Base-by-base conservation (phyloP, 2,888 invertebrate species). In the Dioctria linearis region DNA sequence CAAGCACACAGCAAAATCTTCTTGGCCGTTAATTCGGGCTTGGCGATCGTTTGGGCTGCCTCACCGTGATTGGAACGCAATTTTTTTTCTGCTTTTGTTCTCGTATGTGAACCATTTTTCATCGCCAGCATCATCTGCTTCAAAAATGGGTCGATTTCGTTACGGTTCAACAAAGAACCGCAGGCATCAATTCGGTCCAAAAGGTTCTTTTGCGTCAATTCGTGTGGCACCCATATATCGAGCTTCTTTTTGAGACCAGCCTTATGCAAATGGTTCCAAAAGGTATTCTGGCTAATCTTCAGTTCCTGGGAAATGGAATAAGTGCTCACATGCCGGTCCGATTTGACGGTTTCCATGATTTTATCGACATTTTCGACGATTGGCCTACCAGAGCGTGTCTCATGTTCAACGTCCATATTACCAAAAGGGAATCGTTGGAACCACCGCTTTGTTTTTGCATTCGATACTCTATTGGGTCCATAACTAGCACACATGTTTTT, bases 61-160 rank as follows among this genome's bases (percentile, higher is more conserved):
- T 80, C 80, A 80, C 73, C 82, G 40, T 63, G 65, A 13, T 82
- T 81, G 39, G 83, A 71, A 80, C 82, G 83, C 51, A 82, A 83
- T n/a, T 69, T 61, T 49, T 80, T 80, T 82, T 42, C 79, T 59
- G 3, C 25, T 11, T 6, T 54, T 4, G 66, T 80, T 80, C 25
- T 82, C 79, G 81, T 80, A 83, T 46, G 61, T 76, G 54, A 83
- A 73, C 83, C 83, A 84, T 69, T 84, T 83, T 82, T 84, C 83
- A 80, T 84, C 83, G 25, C 81, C 82, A 8, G 82, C 6, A 84
- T 61, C 78, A 84, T 78, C 57, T 76, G 79, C 57, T 84, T 83
- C 71, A 82, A 51, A 84, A 84, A 84, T 84, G 82, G 80, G 2
- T 83, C 82, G 59, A 81, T 83, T 84, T 84, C 57, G 37, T 83